Base-by-base conservation (phyloP, 92 coral and sea anemone species). In the Galaxea fascicularis region DNA sequence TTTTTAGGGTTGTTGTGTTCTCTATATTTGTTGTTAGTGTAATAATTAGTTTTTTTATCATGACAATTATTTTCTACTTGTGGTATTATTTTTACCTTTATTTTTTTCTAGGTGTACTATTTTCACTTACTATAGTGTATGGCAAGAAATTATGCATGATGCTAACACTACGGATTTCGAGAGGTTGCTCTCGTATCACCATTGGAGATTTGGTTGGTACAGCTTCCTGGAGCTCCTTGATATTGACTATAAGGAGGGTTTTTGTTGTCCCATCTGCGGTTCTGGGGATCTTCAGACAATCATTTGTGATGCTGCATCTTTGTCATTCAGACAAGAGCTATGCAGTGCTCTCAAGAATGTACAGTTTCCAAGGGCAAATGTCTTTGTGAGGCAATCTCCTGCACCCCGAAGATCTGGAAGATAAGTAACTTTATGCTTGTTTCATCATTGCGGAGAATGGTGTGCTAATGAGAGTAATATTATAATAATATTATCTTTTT, bases 181-280 rank as follows among this genome's bases (percentile, higher is more conserved):
- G 24, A 29, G 74, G 51, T 71, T 54, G 56, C 62, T 91, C 8
- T 77, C 77, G n/a, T 91, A 87, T 73, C 81, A 85, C 68, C 77
- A 78, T 28, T 91, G 92, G 87, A 51, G 90, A 66, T 88, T 80
- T 72, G 85, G 85, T 8, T 91, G 92, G 88, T 85, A 69, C 77
- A 77, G 92, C 26, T 91, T 84, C 82, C 85, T 91, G 6, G 70
- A 81, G 14, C 90, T 88, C 24, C 87, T 91, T 39, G 89, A 88
- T 21, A 85, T 91, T 0, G 77, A 91, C 52, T 91, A 73, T 60
- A 13, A 75, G 6, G 80, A 85, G 4, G 87, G 90, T 7, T 79
- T 63, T 46, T 57, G 44, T 28, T 88, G 90, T 54, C 88, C 89
- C 56, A 45, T 67, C 29, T 88, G 92, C 76, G 85, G 89, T 47